Evolutionary conservation across 2,113 vertebrate species (phyloP).

Genomic region (Oplegnathus fasciatus): DNA sequence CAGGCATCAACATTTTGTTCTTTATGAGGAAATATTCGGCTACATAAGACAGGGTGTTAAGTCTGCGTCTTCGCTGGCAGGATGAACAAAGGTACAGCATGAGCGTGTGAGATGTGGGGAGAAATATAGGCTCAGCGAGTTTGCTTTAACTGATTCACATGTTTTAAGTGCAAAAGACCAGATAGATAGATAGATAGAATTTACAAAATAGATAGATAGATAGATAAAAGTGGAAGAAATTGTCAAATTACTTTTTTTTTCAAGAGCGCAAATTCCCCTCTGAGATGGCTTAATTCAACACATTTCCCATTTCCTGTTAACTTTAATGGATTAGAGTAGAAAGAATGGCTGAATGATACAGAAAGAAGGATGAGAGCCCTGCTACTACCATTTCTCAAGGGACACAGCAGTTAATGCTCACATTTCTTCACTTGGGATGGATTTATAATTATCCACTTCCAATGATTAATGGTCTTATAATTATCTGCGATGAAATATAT

Average conservation of each 20-base stretch:
- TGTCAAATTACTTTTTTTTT: background rate
- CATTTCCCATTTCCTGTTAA: conserved; percentile 9
- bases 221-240: background rate
- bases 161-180: background rate
- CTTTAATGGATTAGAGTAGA: background rate
- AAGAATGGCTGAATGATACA: conserved; percentile 6
- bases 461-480: conserved; percentile 47
- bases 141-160: background rate
- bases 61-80: background rate
- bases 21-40: conserved; percentile 13
- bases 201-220: background rate
- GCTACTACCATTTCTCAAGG: background rate
- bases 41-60: conserved; percentile 15
- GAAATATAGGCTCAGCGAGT: background rate
- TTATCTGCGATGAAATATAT: conserved; percentile 25
- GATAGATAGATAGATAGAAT: background rate
- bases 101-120: background rate
- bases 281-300: background rate
- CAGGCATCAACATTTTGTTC: conserved; percentile 19
- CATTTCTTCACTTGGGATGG: conserved; percentile 17
- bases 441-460: conserved; percentile 45
- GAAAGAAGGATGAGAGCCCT: conserved; percentile 8
- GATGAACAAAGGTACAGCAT: conserved; percentile 1
- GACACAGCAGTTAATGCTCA: conserved; percentile 18
- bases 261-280: background rate